Evolutionary conservation across 2,797 vertebrate species (phyloP).

Genomic region (Brachyrhaphis roseni): DNA sequence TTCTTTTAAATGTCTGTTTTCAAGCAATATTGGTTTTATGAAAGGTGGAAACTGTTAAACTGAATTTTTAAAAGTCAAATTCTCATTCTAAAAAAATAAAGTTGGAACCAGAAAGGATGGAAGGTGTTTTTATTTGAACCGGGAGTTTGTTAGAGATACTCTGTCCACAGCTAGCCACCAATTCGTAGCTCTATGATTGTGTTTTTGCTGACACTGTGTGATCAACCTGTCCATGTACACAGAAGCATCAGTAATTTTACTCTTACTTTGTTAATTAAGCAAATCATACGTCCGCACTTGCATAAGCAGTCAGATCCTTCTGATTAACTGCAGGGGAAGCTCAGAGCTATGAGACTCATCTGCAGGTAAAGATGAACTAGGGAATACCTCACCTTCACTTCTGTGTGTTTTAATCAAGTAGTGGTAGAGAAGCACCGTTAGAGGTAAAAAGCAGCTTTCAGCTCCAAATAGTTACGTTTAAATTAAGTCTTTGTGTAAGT

Average conservation of each 20-base stretch:
- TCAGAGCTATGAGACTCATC: constrained; percentile 23
- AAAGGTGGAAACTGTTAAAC: constrained; percentile 5
- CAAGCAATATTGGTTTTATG: background rate
- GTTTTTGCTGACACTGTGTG: constrained; percentile 43
- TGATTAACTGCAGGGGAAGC: constrained; percentile 38
- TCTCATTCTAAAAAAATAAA: constrained; percentile 6
- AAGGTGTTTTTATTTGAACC: background rate
- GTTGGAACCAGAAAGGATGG: background rate
- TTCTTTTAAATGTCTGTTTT: background rate
- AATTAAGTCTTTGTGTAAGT: constrained; percentile 46
- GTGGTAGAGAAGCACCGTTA: background rate
- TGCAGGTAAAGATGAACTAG: constrained; percentile 44
- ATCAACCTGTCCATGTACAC: constrained; percentile 54
- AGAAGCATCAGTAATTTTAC: constrained; percentile 41
- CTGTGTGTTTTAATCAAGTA: constrained; percentile 13
- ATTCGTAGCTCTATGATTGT: constrained; percentile 15
- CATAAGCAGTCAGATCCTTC: constrained; percentile 33
- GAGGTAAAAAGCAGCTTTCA: constrained; percentile 51
- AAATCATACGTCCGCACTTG: constrained; percentile 34
- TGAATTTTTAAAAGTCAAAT: constrained; percentile 7
- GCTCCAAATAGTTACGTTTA: constrained; percentile 44
- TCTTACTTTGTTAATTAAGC: constrained; percentile 45
- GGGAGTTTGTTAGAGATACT: background rate
- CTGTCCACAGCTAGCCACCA: constrained; percentile 11
- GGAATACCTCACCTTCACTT: constrained; percentile 28